phyloP scores from a whole-genome alignment of 2,888 invertebrate species.

The Leptinotarsa juncta region DNA sequence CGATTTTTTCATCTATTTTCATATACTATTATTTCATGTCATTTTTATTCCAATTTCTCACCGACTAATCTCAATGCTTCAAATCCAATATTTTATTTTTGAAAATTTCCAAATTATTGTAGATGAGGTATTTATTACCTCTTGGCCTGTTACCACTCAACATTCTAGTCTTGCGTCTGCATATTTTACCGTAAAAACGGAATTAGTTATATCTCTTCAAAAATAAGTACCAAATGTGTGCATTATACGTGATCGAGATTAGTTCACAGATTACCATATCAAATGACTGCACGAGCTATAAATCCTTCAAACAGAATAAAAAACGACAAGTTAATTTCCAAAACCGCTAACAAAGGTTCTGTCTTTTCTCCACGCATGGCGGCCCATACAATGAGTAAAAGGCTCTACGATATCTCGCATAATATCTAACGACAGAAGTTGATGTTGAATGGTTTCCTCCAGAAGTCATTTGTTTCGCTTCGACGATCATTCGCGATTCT shows the following conservation, averaged over 20 bases:
- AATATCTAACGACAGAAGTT: constrained; percentile 43
- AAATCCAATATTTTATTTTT: no score
- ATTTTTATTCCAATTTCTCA: no score
- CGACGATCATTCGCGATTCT: constrained; percentile 55
- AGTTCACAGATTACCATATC: constrained; percentile 5
- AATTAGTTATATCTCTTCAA: not conserved
- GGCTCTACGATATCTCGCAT: constrained; percentile 39
- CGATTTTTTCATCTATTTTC: no score
- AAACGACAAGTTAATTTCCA: constrained; percentile 35
- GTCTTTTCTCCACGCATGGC: constrained; percentile 40
- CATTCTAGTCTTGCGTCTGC: not conserved
- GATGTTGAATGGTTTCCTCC: constrained; percentile 47
- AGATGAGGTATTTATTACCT: no score
- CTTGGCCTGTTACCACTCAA: not conserved
- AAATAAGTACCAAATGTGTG: constrained; percentile 1
- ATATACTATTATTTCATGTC: no score
- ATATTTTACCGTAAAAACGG: not conserved
- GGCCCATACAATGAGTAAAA: constrained; percentile 43
- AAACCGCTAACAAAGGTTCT: constrained; percentile 38
- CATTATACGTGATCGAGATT: constrained; percentile 4
- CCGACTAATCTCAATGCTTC: no score
- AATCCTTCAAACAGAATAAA: constrained; percentile 7
- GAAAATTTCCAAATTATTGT: no score
- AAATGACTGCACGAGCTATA: constrained; percentile 1
- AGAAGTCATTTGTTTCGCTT: constrained; percentile 58